Conservation (phyloP, 2,888 invertebrate species). For the Homarus gammarus region DNA sequence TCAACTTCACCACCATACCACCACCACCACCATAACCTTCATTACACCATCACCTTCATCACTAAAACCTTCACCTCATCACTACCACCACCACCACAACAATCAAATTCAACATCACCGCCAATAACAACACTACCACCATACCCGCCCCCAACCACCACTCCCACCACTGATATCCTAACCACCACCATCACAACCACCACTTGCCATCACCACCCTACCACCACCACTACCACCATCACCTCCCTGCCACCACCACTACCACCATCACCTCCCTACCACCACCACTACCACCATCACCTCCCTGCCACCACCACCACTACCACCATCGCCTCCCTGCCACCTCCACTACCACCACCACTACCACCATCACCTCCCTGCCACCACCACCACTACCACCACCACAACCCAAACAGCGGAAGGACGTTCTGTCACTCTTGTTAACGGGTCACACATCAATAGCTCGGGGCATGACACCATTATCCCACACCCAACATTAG, state of each 20-base stretch:
- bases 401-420: neutral
- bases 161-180: neutral
- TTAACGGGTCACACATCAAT: conserved; percentile 19
- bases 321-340: no score
- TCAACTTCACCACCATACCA: neutral
- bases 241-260: neutral
- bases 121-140: neutral
- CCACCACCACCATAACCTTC: neutral
- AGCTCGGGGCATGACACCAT: neutral
- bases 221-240: neutral
- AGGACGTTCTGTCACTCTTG: neutral
- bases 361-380: neutral
- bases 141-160: neutral
- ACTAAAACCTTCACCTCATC: neutral
- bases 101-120: neutral
- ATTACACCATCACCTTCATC: neutral
- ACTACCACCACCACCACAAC: neutral
- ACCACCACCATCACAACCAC: neutral
- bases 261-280: neutral
- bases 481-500: neutral
- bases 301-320: neutral
- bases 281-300: neutral
- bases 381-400: neutral
- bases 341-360: neutral
- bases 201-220: neutral